phyloP scores from a whole-genome alignment of 2,888 invertebrate genomes.

The Tiliacea citrago region DNA sequence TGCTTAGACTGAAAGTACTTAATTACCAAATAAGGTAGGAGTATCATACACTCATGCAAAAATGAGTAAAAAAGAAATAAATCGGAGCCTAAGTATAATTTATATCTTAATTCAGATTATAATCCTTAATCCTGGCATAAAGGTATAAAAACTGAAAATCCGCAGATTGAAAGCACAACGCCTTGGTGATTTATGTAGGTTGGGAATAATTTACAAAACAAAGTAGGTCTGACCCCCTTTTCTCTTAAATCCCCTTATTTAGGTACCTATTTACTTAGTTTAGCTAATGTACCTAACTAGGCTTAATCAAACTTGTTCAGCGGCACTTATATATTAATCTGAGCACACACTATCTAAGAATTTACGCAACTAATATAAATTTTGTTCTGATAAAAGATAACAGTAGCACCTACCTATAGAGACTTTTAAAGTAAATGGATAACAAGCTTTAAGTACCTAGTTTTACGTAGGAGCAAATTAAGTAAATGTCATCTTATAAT shows the following conservation, averaged over 20 bases:
- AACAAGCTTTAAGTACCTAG: conserved; percentile 22
- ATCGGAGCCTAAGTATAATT: no score
- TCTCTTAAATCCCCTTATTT: neutral
- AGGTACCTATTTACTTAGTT: conserved; percentile 33
- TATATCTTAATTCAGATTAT: neutral
- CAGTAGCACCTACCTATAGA: conserved; percentile 5
- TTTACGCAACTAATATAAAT: conserved; percentile 52
- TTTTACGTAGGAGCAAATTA: neutral
- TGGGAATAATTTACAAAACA: neutral
- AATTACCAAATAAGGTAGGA: neutral
- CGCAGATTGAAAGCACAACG: neutral
- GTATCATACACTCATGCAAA: neutral
- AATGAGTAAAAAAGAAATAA: neutral
- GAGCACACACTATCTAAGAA: conserved; percentile 41
- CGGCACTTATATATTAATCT: conserved; percentile 53
- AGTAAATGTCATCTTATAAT: neutral
- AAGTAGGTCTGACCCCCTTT: conserved; percentile 12
- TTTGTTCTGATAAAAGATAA: conserved; percentile 54
- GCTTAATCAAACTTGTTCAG: conserved; percentile 44
- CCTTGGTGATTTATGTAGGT: neutral
- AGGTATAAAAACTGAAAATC: neutral
- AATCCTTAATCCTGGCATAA: neutral
- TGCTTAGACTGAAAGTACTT: conserved; percentile 66
- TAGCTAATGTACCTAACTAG: conserved; percentile 20
- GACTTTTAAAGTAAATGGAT: conserved; percentile 27